Conservation (phyloP, 2,888 invertebrate genomes). For the Drosophila fulvimacula region DNA sequence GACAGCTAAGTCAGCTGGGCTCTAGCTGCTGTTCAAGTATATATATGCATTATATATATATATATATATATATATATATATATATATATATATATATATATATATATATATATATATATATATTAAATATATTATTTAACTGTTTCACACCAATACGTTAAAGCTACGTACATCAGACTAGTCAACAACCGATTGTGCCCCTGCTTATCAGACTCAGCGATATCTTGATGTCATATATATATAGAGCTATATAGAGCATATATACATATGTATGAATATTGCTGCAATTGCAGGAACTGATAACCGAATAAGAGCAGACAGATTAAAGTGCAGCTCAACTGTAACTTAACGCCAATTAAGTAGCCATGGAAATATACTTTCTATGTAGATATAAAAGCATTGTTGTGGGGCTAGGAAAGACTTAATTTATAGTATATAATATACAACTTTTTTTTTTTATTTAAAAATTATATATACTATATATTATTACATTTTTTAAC, state of each 20-base stretch:
- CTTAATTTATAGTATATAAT: too few species aligned
- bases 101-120: background rate
- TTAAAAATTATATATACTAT: too few species aligned
- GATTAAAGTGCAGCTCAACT: background rate
- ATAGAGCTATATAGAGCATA: background rate
- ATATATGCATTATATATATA: background rate
- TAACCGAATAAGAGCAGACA: slow-evolving; percentile 14
- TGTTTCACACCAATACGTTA: background rate
- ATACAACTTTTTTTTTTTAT: too few species aligned
- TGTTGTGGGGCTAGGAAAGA: too few species aligned
- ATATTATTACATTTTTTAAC: too few species aligned
- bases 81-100: background rate
- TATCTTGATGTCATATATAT: slow-evolving; percentile 14
- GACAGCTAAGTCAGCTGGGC: background rate
- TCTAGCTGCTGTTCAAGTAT: background rate
- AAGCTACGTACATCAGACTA: background rate
- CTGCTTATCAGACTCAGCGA: slow-evolving; percentile 14
- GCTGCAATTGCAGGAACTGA: slow-evolving; percentile 12
- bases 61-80: background rate
- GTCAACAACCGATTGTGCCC: background rate
- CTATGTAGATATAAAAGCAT: too few species aligned
- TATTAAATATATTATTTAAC: background rate
- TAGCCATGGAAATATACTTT: too few species aligned
- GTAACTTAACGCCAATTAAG: background rate
- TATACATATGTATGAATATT: background rate